A percentile compares a stretch with the other conserved stretches of the same genome.
Evolutionary conservation across 2,113 vertebrate species (phyloP).

Genomic region (Limanda limanda): DNA sequence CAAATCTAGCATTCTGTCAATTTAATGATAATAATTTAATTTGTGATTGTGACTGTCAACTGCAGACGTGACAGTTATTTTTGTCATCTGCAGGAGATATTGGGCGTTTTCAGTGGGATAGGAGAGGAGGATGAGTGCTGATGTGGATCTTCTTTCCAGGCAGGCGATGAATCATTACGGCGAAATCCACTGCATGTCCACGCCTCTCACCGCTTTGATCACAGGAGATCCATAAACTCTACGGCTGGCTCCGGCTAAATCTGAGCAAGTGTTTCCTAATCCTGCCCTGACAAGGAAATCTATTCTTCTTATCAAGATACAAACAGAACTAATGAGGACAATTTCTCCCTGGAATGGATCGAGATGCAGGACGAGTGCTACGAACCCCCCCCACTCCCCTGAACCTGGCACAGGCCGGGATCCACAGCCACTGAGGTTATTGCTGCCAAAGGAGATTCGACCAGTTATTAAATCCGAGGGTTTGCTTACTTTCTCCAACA

Average conservation of each 20-base stretch:
- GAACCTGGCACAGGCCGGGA: not conserved
- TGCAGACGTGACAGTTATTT: conserved; percentile 6
- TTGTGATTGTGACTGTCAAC: conserved; percentile 3
- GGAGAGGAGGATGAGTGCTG: conserved; percentile 12
- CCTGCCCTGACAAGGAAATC: conserved; percentile 59
- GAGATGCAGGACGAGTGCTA: not conserved
- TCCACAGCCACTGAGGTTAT: not conserved
- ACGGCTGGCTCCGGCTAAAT: conserved; percentile 54
- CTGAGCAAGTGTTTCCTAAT: conserved; percentile 72
- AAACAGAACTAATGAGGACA: conserved; percentile 8
- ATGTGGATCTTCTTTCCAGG: conserved; percentile 45
- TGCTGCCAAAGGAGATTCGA: conserved; percentile 3
- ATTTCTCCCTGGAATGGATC: not conserved
- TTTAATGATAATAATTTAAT: too few species aligned
- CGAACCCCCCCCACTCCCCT: not conserved
- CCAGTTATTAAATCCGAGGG: conserved; percentile 6
- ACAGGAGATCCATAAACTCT: conserved; percentile 60
- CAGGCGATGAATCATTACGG: conserved; percentile 53
- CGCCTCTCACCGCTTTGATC: conserved; percentile 70
- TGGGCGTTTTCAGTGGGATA: conserved; percentile 2
- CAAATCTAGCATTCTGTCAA: too few species aligned
- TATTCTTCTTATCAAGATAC: conserved; percentile 39
- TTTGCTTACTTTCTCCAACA: not conserved
- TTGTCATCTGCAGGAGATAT: not conserved
- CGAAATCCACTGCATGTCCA: conserved; percentile 51